Conservation (phyloP, 2,113 vertebrate genomes). For the Candoia aspera region DNA sequence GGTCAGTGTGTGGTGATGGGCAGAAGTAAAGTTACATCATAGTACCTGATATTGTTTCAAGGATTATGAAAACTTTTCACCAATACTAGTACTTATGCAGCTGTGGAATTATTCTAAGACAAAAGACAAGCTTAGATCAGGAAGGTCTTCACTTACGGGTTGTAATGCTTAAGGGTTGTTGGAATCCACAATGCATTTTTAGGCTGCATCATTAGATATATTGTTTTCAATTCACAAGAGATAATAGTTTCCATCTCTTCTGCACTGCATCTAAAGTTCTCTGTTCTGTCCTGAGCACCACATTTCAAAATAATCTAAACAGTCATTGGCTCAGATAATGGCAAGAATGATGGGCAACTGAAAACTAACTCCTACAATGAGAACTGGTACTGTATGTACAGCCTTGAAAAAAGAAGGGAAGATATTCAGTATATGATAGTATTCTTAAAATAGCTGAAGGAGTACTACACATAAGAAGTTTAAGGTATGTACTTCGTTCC, state of each 20-base stretch:
- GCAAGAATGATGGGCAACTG: neutral
- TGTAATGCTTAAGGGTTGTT: neutral
- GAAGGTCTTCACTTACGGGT: neutral
- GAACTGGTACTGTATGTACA: neutral
- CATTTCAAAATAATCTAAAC: neutral
- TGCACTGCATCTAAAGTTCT: neutral
- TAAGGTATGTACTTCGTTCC: neutral
- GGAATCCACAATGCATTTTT: neutral
- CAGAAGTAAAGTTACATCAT: slow-evolving; percentile 55
- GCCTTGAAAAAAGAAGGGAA: neutral
- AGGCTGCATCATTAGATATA: neutral
- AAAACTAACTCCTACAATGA: neutral
- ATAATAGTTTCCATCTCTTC: neutral
- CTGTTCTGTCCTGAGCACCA: neutral
- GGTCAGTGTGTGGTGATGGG: slow-evolving; percentile 46
- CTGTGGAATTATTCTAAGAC: neutral
- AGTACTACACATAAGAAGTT: neutral
- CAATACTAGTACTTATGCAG: slow-evolving; percentile 47
- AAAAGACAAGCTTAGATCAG: slow-evolving; percentile 2
- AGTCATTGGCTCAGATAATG: neutral
- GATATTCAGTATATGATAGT: neutral
- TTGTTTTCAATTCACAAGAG: neutral
- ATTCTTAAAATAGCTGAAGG: neutral
- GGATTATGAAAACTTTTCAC: slow-evolving; percentile 53
- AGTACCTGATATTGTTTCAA: slow-evolving; percentile 54